Percentiles rank a stretch among this genome's conserved stretches.
Evolutionary conservation across 1,140 invertebrate genomes (phyloP).

Genomic region (Linepithema humile): DNA sequence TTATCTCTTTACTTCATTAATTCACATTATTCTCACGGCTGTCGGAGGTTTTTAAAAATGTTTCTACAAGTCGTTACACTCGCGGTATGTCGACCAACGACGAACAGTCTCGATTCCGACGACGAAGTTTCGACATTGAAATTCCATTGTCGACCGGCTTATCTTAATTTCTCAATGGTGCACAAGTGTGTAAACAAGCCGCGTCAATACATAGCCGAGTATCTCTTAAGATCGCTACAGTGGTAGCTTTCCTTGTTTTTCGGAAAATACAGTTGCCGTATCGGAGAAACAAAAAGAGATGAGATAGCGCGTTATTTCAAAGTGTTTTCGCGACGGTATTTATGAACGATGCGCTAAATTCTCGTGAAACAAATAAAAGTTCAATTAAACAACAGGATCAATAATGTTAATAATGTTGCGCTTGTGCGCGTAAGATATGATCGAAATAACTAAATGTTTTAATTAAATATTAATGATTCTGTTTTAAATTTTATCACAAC

Average conservation of each 20-base stretch:
- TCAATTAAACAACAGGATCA: neutral
- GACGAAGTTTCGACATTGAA: slow-evolving; percentile 50
- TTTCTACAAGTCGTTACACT: slow-evolving; percentile 29
- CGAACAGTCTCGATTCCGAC: neutral
- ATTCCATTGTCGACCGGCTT: slow-evolving; percentile 50
- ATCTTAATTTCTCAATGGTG: slow-evolving; percentile 38
- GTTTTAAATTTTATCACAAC: too few relatives aligned
- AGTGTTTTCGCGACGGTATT: neutral
- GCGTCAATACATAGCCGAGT: slow-evolving; percentile 3
- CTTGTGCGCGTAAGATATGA: neutral
- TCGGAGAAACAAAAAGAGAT: slow-evolving; percentile 25
- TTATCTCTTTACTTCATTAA: neutral
- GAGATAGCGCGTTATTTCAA: neutral
- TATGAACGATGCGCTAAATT: neutral
- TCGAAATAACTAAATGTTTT: neutral
- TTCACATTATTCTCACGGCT: neutral
- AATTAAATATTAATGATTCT: too few relatives aligned
- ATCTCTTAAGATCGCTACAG: neutral
- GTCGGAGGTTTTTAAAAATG: slow-evolving; percentile 22
- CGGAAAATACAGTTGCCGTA: slow-evolving; percentile 20
- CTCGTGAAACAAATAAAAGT: neutral
- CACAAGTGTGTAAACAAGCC: slow-evolving; percentile 53
- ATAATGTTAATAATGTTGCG: slow-evolving; percentile 4
- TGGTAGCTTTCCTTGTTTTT: slow-evolving; percentile 21
- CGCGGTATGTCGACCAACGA: slow-evolving; percentile 8